These are phyloP conservation scores for Lycopodina hypogea DNA, from an alignment of 37 sponge, comb jelly and placozoan species.

Conservation along the genomic window DNA sequence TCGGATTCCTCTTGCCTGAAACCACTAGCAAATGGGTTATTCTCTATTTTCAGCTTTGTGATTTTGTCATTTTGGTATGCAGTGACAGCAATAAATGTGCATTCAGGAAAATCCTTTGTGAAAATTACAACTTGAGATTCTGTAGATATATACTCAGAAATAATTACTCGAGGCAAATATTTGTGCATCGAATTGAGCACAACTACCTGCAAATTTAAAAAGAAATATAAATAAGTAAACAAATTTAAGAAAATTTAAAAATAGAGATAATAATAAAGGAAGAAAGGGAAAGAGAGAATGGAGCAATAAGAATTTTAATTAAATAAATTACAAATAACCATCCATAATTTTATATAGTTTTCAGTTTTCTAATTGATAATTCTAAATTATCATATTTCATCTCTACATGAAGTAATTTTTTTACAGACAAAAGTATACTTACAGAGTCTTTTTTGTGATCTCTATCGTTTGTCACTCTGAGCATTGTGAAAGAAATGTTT, in stretches of 20 bases:
- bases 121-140: slow-evolving; percentile 34
- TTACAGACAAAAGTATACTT: no score
- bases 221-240: no score
- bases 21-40: slow-evolving; percentile 88
- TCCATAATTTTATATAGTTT: no score
- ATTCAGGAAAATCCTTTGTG: no score
- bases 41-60: slow-evolving; percentile 83
- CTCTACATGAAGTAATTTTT: no score
- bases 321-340: no score
- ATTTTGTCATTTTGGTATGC: slow-evolving; percentile 90
- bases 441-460: slow-evolving; percentile 57
- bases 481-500: slow-evolving; percentile 74
- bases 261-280: no score
- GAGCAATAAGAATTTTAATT: no score
- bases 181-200: slow-evolving; percentile 83
- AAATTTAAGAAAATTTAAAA: no score
- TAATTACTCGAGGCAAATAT: slow-evolving; percentile 62
- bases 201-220: slow-evolving; percentile 35
- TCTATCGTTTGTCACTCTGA: slow-evolving; percentile 81
- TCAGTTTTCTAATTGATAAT: no score
- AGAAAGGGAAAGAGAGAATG: no score
- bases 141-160: slow-evolving; percentile 40
- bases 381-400: no score
- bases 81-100: slow-evolving; percentile 80
- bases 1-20: slow-evolving; percentile 62